Base-by-base conservation (phyloP, 2,888 invertebrate species). In the Terebella lapidaria region DNA sequence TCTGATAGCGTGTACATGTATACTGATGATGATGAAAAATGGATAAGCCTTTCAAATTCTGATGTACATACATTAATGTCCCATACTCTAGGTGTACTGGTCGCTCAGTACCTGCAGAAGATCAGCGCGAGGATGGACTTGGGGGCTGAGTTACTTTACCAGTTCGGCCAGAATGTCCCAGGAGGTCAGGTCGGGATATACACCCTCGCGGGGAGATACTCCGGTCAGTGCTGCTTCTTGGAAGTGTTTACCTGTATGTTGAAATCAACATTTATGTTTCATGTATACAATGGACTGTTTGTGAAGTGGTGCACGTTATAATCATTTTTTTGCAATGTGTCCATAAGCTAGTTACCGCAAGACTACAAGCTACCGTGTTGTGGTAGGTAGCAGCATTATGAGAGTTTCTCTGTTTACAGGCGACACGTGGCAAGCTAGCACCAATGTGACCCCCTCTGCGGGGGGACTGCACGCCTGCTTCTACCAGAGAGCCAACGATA, bases 61-160 rank as follows among this genome's bases (percentile, higher is more conserved):
- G n/a, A n/a, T n/a, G n/a, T n/a, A n/a, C n/a, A n/a, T n/a, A n/a
- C n/a, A n/a, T n/a, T n/a, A n/a, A n/a, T n/a, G n/a, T n/a, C n/a
- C n/a, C n/a, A n/a, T n/a, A n/a, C 49, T 60, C 1, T 59, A 80
- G 80, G 80, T 47, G 69, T 80, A 35, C 22, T 74, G 20, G 76
- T 80, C 5, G 68, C 66, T 22, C 79, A 80, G 54, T 79, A 76
- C 66, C 85, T 99, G 70, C 94, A 94, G 83, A 88, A 90, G 58
- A 86, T 97, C 51, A 91, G 91, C 3, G 84, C 87, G 64, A 85
- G 86, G 47, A 78, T 95, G 70, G 90, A 93, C n/a, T 76, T 96
- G 60, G 97, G 97, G 51, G 88, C 91, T 1, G 99, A 99, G 83
- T 81, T 96, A 59, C 90, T 94, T 62, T 94, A 93, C 82, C 99